These are phyloP conservation scores for Cerceris rybyensis DNA, from an alignment of 2,888 invertebrate species.

Conservation along the genomic window DNA sequence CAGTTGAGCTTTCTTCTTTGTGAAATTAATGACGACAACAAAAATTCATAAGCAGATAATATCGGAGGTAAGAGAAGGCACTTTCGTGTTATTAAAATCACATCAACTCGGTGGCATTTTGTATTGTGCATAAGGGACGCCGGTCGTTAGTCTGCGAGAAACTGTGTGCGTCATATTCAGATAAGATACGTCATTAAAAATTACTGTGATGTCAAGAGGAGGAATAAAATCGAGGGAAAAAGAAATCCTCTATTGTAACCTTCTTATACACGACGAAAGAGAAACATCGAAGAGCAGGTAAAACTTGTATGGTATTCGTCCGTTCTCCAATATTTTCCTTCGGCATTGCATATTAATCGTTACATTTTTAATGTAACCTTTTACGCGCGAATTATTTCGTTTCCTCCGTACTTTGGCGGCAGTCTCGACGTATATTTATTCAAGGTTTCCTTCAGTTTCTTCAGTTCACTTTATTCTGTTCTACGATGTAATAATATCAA, in stretches of 20 bases:
- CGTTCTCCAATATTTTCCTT: too few relatives aligned
- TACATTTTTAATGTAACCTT: too few relatives aligned
- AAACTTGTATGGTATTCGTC: too few relatives aligned
- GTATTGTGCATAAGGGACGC: conserved; percentile 5
- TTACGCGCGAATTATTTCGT: too few relatives aligned
- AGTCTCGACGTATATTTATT: too few relatives aligned
- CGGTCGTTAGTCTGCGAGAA: conserved; percentile 17
- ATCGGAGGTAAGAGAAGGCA: conserved; percentile 6
- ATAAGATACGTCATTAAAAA: conserved; percentile 22
- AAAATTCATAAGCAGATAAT: conserved; percentile 3
- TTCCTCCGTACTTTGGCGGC: too few relatives aligned
- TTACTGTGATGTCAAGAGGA: conserved; percentile 7
- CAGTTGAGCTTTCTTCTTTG: not conserved
- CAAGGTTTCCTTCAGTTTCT: too few relatives aligned
- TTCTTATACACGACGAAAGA: not conserved
- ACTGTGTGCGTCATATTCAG: conserved; percentile 3
- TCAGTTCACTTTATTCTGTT: too few relatives aligned
- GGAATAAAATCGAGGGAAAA: conserved; percentile 9
- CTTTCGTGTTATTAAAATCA: conserved; percentile 34
- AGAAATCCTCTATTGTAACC: not conserved
- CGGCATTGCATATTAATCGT: too few relatives aligned
- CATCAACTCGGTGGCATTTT: conserved; percentile 28
- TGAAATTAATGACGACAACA: not conserved
- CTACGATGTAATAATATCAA: too few relatives aligned
- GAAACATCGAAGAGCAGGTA: too few relatives aligned